Evolutionary conservation across 2,113 vertebrate genomes (phyloP).

Genomic region (Laterallus jamaicensis): DNA sequence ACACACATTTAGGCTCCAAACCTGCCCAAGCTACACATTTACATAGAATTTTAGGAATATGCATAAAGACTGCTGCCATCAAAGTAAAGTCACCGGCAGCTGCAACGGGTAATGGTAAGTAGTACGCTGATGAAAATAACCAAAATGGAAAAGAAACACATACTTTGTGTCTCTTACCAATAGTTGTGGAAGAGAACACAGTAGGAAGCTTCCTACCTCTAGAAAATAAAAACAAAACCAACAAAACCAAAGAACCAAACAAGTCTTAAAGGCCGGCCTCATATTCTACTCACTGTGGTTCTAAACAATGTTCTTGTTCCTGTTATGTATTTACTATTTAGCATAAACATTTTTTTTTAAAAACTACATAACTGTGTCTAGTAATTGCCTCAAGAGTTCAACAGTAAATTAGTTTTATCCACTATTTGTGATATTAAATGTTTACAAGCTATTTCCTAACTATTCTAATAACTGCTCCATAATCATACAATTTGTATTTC

Average conservation of each 20-base stretch:
- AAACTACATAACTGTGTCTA: neutral
- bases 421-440: neutral
- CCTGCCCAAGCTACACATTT: neutral
- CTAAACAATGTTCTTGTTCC: neutral
- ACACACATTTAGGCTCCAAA: neutral
- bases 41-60: slow-evolving; percentile 2
- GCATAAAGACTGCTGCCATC: neutral
- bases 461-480: neutral
- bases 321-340: neutral
- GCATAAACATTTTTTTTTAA: neutral
- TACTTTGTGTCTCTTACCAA: neutral
- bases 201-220: neutral
- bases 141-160: neutral
- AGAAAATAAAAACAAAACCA: neutral
- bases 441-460: neutral
- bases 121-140: neutral
- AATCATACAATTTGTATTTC: neutral
- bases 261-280: neutral
- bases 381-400: neutral
- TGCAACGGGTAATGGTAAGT: neutral
- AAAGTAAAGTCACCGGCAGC: slow-evolving; percentile 3
- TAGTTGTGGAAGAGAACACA: neutral
- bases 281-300: neutral
- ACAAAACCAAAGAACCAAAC: neutral
- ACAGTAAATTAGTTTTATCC: neutral